A percentile compares a stretch with the other conserved stretches of the same genome.
These are phyloP conservation scores for Erinaceus europaeus DNA, from an alignment of 2,113 vertebrate species.

Conservation along the genomic window DNA sequence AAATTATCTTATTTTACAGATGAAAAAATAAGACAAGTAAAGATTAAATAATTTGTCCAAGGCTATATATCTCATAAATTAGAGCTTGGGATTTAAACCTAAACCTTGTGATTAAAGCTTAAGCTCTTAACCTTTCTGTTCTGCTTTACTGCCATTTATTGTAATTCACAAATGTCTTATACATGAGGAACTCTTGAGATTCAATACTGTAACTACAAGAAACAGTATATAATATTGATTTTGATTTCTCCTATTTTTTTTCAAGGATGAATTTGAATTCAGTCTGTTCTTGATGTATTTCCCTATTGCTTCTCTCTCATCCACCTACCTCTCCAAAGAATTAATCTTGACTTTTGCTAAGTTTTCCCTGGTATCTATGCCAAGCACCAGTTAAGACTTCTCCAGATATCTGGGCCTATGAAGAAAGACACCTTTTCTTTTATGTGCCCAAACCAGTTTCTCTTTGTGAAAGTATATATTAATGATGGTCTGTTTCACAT, in stretches of 20 bases:
- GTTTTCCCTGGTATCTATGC: background rate
- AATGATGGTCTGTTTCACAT: background rate
- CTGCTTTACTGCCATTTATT: rapidly evolving
- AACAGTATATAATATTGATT: background rate
- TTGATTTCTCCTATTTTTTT: background rate
- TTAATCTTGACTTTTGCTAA: background rate
- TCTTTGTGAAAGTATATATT: background rate
- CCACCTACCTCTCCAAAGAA: background rate
- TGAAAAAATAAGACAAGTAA: background rate
- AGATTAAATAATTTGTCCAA: background rate
- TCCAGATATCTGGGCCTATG: background rate
- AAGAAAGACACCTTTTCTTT: background rate
- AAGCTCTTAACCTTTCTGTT: background rate
- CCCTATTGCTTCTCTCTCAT: background rate
- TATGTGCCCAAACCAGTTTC: no score
- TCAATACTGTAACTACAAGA: background rate
- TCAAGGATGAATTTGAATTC: background rate
- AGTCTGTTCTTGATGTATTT: background rate
- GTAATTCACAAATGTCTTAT: background rate
- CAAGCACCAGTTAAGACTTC: background rate
- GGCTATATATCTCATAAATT: background rate
- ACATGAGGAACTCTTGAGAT: background rate
- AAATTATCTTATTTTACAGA: background rate
- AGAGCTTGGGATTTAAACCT: background rate
- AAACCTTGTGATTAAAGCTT: background rate